These are phyloP conservation scores for Stigmatopora nigra DNA, from an alignment of 2,113 vertebrate species.

Conservation along the genomic window DNA sequence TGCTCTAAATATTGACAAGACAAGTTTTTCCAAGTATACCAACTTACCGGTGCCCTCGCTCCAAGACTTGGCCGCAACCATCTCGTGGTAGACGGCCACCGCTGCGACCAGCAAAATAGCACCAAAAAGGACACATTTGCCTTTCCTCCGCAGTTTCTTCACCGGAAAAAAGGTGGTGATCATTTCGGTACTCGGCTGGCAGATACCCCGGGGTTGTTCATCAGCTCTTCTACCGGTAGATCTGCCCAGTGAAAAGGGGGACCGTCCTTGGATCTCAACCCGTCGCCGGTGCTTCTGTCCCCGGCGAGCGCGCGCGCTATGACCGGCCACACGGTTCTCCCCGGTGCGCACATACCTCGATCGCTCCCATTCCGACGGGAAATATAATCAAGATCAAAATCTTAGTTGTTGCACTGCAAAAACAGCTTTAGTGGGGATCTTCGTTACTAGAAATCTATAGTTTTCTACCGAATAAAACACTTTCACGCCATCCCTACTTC, in stretches of 20 bases:
- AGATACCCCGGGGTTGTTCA: constrained; percentile 6
- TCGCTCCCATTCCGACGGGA: not conserved
- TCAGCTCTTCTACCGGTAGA: constrained; percentile 8
- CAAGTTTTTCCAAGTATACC: not conserved
- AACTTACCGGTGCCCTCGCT: constrained; percentile 39
- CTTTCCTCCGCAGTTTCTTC: constrained; percentile 60
- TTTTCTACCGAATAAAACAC: not conserved
- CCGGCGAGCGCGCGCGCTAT: not conserved
- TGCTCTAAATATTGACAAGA: not conserved
- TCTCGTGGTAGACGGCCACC: constrained; percentile 57
- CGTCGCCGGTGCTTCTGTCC: constrained; percentile 8
- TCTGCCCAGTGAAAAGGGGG: constrained; percentile 6
- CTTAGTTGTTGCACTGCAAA: not conserved
- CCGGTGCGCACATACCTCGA: not conserved
- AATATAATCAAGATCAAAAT: not conserved
- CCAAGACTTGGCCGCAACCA: constrained; percentile 37
- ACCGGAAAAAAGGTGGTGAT: constrained; percentile 48
- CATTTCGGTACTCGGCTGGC: constrained; percentile 32
- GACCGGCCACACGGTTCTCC: not conserved
- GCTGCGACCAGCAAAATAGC: constrained; percentile 45
- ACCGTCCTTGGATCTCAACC: not conserved
- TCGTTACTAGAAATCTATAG: not conserved
- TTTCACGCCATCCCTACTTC: not conserved
- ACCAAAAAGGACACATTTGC: constrained; percentile 42
- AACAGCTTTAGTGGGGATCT: not conserved